Evolutionary conservation across 2,888 invertebrate species (phyloP), one percentile per base, ranked within the genome.

Genomic region (Scaptomyza polygonia): DNA sequence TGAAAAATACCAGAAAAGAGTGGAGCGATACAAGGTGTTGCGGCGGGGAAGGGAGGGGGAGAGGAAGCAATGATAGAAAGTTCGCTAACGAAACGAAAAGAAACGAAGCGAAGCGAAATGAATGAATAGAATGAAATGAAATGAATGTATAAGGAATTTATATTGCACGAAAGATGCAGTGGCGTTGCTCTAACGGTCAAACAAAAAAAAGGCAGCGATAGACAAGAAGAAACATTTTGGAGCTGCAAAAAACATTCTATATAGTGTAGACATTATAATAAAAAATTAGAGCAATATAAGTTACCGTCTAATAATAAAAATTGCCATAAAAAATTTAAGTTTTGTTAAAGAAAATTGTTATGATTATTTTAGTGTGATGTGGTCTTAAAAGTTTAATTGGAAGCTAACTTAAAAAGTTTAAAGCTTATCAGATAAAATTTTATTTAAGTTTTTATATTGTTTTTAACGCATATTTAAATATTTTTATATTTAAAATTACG

Each of bases 111-210:
- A 69, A 76, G 61, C 72, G 78, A 69, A 76, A 68, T 78, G 80
- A 78, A 48, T 48, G 79, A 79, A 76, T 58, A 27, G 52, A 25
- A 81, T 71, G 72, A 79, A 77, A 77, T 66, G 67, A 72, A 72
- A 79, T 75, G 77, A 81, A 84, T 84, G 68, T 77, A 71, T 69
- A 79, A 66, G 68, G 79, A 79, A 82, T 84, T 81, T 84, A 77
- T 77, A 82, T 81, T 77, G 74, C 79, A 67, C 76, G 52, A 67
- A 54, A 48, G 54, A 42, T 59, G 42, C 63, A 79, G 73, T 34
- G 76, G 67, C 72, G 72, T 52, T 43, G 48, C 14, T 14, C 16
- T 34, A 29, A 11, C 44, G 4, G n/a, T 16, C 12, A 36, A 53
- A 43, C 12, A 36, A 53, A 43, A n/a, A 5, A 14, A 32, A 18